Conservation (phyloP, 2,113 vertebrate species). For the Pluvialis apricaria region DNA sequence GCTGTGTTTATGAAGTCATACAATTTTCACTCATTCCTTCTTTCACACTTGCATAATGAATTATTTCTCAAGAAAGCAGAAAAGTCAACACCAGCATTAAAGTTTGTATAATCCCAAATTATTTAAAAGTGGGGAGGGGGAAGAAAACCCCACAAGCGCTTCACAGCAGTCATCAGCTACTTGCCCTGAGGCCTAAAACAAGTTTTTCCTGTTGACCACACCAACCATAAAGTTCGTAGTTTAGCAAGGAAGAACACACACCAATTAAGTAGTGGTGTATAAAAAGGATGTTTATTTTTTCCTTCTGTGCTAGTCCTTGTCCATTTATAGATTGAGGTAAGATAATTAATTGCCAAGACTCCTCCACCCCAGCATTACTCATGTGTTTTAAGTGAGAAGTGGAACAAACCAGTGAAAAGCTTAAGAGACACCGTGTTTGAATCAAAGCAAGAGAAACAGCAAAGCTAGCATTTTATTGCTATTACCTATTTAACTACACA, state of each 20-base stretch:
- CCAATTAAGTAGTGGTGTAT: neutral
- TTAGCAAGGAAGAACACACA: neutral
- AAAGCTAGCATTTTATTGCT: neutral
- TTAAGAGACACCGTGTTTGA: neutral
- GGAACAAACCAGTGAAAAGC: neutral
- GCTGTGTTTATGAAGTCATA: neutral
- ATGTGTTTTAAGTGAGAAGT: neutral
- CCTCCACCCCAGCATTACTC: neutral
- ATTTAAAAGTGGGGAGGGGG: neutral
- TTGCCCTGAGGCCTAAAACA: neutral
- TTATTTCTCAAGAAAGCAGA: neutral
- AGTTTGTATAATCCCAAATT: neutral
- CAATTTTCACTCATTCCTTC: neutral
- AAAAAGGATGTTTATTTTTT: conserved; percentile 33
- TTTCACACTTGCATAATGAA: neutral
- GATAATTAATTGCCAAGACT: neutral
- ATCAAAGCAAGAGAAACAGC: neutral
- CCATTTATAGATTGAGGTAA: neutral
- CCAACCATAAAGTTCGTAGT: neutral
- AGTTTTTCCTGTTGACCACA: conserved; percentile 50
- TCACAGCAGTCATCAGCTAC: neutral
- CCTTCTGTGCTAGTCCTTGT: neutral
- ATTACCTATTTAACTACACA: neutral
- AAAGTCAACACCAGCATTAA: neutral
- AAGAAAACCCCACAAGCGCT: neutral